Percentiles rank a stretch among this genome's conserved stretches.
Conservation (phyloP, 2,888 invertebrate species). For the Periphyllus acericola region DNA sequence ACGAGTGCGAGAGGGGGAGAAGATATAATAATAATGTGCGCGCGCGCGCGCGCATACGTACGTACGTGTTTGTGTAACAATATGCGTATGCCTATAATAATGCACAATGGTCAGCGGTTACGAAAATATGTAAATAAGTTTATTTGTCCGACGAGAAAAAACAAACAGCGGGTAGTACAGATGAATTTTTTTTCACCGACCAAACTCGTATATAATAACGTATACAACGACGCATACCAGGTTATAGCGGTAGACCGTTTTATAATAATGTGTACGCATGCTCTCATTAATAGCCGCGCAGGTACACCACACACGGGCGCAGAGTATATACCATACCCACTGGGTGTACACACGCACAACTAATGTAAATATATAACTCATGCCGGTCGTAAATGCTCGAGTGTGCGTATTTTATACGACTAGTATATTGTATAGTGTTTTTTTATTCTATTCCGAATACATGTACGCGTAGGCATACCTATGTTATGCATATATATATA, state of each 20-base stretch:
- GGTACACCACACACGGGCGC: neutral
- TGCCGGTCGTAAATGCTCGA: neutral
- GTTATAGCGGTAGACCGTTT: no score
- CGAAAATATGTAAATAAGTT: neutral
- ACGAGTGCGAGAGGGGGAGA: neutral
- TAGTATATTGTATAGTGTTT: no score
- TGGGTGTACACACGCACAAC: neutral
- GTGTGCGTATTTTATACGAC: neutral
- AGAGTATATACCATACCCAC: neutral
- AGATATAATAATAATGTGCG: neutral
- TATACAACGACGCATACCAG: no score
- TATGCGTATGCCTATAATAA: neutral
- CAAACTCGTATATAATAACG: neutral
- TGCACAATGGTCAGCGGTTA: neutral
- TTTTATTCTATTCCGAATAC: neutral
- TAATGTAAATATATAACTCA: neutral
- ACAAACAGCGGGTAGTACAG: neutral
- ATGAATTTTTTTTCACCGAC: neutral
- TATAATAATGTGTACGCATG: no score
- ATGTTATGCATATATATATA: neutral
- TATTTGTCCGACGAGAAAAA: neutral
- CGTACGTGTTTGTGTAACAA: neutral
- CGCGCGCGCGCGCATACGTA: no score
- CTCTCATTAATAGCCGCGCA: neutral
- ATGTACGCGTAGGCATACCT: neutral